Base-by-base conservation (phyloP, 2,888 invertebrate genomes). In the Anarsia innoxiella region DNA sequence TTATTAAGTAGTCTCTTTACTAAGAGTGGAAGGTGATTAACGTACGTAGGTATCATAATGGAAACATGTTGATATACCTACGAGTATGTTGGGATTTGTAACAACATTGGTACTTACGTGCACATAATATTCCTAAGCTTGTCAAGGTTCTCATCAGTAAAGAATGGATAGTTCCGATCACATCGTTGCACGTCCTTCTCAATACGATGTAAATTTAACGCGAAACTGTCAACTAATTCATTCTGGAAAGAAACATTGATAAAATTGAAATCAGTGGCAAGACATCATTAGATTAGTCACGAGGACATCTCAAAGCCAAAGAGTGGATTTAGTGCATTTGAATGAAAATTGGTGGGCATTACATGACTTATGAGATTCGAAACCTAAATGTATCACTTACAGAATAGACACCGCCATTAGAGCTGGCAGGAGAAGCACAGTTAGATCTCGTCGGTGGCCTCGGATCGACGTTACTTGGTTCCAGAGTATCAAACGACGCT, bases 141-240 rank as follows among this genome's bases (percentile, higher is more conserved):
- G 57, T 97, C 96, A 50, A 97, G 85, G 75, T 97, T 97, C 44
- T 92, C 91, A 29, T 90, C 89, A 0, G 91, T 93, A 72, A 97
- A 98, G 78, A 96, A 98, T 74, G 92, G 93, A 66, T 96, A 95
- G 71, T 96, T 97, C 33, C 97, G 86, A 77, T 98, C 97, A 72
- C 97, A 98, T 40, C 97, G 84, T 70, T 96, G 96, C 1, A 98
- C 97, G 69, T 97, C 97, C 69, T 98, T 98, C 65, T 98, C 97
- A 49, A 97, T 97, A 27, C 97, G 89, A 70, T 98, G 97, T 13
- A 97, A 76, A 60, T 98, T 98, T 35, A 96, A 69, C 0, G 95
- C 95, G 54, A 94, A 94, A 23, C 88, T 88, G 57, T 95, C 95
- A 46, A 96, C 79, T 31, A 96, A 72, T 66, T 96, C 96, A 55